A percentile compares a stretch with the other conserved stretches of the same genome.
phyloP scores from a whole-genome alignment of 2,113 vertebrate species.

The Dendropsophus ebraccatus region DNA sequence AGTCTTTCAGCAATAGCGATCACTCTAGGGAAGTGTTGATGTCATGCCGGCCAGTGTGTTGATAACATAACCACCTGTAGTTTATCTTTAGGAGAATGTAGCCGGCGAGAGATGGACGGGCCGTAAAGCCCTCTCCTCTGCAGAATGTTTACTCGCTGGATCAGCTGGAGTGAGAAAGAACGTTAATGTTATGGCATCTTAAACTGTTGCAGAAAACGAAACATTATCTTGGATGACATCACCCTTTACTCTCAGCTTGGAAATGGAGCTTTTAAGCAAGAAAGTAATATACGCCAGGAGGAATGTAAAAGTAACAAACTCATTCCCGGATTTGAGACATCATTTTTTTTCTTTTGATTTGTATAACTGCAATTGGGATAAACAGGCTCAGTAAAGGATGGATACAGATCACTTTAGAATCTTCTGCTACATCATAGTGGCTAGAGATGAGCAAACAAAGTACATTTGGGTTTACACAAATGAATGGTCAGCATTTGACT shows the following conservation, averaged over 20 bases:
- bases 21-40: slow-evolving; percentile 47
- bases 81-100: neutral
- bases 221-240: neutral
- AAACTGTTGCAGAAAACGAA: neutral
- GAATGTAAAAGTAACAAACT: neutral
- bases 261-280: neutral
- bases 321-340: neutral
- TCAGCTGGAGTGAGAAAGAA: neutral
- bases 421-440: too few species aligned
- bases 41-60: slow-evolving; percentile 39
- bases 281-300: neutral
- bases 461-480: too few species aligned
- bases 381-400: too few species aligned
- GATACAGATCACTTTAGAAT: too few species aligned
- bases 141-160: neutral
- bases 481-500: too few species aligned
- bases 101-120: neutral
- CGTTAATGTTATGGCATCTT: neutral
- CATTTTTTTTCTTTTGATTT: neutral
- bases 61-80: slow-evolving; percentile 48
- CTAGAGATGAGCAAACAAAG: too few species aligned
- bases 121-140: neutral
- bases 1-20: slow-evolving; percentile 24
- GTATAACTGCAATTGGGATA: neutral
- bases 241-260: neutral